A percentile compares a stretch with the other conserved stretches of the same genome.
phyloP scores from a whole-genome alignment of 1,140 invertebrate genomes.

The Drosophila pectinifera region DNA sequence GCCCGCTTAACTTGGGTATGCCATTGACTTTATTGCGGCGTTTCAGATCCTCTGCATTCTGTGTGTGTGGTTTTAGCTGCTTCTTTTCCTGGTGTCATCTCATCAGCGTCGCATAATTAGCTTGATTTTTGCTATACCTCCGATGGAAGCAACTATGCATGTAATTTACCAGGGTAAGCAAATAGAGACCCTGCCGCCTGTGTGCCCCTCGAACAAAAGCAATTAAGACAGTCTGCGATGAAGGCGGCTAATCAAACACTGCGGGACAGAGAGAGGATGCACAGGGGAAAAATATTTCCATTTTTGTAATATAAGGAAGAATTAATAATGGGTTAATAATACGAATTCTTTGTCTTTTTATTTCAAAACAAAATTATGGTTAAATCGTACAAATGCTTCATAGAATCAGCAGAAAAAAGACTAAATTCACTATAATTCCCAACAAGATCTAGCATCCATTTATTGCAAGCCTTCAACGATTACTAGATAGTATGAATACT shows the following conservation, averaged over 20 bases:
- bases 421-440: background rate
- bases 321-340: no score
- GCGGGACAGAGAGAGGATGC: constrained; percentile 29
- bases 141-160: constrained; percentile 37
- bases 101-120: constrained; percentile 35
- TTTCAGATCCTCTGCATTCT: background rate
- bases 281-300: background rate
- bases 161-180: constrained; percentile 61
- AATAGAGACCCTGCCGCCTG: constrained; percentile 26
- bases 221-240: constrained; percentile 45
- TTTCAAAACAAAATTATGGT: no score
- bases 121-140: constrained; percentile 26
- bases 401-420: no score
- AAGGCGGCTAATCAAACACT: constrained; percentile 58
- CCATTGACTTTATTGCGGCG: constrained; percentile 11
- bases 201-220: constrained; percentile 38
- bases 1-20: constrained; percentile 21
- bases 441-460: background rate
- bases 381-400: no score
- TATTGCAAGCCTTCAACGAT: background rate
- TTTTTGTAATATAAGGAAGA: no score
- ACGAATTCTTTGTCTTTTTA: no score
- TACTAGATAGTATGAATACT: background rate
- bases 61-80: background rate
- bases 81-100: constrained; percentile 1